A percentile compares a stretch with the other conserved stretches of the same genome.
Evolutionary conservation across 2,797 vertebrate species (phyloP).

Genomic region (Monodelphis domestica): DNA sequence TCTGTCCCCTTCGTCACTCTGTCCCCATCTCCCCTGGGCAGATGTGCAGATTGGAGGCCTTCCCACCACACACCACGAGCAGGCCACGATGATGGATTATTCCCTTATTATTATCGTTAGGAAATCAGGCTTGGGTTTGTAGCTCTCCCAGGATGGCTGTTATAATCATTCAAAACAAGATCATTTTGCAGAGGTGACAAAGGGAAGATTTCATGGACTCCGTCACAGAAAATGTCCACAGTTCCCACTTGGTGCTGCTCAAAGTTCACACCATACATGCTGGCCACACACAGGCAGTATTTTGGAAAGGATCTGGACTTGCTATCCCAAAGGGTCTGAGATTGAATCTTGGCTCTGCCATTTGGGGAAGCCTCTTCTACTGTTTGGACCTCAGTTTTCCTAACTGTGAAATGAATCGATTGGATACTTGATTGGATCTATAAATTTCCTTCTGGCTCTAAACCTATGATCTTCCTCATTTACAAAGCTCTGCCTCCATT

Average conservation of each 20-base stretch:
- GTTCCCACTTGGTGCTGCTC: not conserved
- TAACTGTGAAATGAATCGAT: not conserved
- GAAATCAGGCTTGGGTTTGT: accelerated
- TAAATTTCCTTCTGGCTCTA: not conserved
- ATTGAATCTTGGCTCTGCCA: not conserved
- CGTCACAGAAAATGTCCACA: not conserved
- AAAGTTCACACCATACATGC: not conserved
- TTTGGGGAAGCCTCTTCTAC: not conserved
- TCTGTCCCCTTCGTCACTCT: not conserved
- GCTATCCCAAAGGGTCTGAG: not conserved
- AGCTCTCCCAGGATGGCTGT: not conserved
- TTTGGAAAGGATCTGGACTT: not conserved
- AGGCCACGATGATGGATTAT: not conserved
- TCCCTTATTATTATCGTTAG: not conserved
- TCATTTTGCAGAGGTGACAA: not conserved
- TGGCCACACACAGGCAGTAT: no score
- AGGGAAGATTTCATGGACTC: not conserved
- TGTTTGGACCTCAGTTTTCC: not conserved
- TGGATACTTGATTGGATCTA: not conserved
- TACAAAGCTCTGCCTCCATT: not conserved
- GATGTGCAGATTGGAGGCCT: not conserved
- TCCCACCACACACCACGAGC: not conserved
- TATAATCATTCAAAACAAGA: not conserved
- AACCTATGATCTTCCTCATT: not conserved
- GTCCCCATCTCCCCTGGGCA: not conserved